phyloP scores from a whole-genome alignment of 2,888 invertebrate genomes.

The Nymphalis c-album region DNA sequence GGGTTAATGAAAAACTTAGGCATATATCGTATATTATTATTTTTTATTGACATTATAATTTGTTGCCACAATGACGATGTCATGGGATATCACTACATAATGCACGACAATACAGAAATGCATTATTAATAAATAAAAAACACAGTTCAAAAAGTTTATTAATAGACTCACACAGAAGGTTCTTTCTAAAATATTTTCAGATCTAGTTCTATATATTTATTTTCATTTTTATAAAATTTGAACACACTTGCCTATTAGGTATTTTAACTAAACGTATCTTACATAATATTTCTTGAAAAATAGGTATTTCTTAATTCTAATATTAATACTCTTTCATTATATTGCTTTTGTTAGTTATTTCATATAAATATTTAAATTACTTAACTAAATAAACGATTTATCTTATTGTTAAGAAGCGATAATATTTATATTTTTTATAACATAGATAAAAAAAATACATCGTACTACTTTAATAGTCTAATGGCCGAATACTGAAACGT shows the following conservation, averaged over 20 bases:
- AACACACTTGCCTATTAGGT: constrained; percentile 40
- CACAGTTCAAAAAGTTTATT: constrained; percentile 28
- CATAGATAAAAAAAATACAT: no score
- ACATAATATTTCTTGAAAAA: constrained; percentile 30
- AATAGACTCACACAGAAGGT: constrained; percentile 29
- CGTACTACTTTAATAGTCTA: no score
- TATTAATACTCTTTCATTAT: constrained; percentile 25
- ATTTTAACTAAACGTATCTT: constrained; percentile 22
- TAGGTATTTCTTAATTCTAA: constrained; percentile 33
- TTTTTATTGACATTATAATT: no score
- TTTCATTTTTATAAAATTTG: constrained; percentile 39
- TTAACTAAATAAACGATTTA: neutral
- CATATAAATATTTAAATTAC: neutral
- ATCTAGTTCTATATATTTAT: constrained; percentile 21
- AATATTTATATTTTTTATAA: no score
- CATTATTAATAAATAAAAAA: constrained; percentile 1
- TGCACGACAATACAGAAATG: no score
- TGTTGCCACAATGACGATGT: no score
- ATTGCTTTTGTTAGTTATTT: constrained; percentile 33
- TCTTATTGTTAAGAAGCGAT: no score
- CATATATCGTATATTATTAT: no score
- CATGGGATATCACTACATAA: no score
- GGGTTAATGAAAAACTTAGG: no score
- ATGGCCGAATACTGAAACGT: no score
- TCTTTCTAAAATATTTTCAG: constrained; percentile 26